Percentiles rank a stretch among this genome's conserved stretches.
Conservation (phyloP, 2,113 vertebrate genomes). For the Saguinus imperator region DNA sequence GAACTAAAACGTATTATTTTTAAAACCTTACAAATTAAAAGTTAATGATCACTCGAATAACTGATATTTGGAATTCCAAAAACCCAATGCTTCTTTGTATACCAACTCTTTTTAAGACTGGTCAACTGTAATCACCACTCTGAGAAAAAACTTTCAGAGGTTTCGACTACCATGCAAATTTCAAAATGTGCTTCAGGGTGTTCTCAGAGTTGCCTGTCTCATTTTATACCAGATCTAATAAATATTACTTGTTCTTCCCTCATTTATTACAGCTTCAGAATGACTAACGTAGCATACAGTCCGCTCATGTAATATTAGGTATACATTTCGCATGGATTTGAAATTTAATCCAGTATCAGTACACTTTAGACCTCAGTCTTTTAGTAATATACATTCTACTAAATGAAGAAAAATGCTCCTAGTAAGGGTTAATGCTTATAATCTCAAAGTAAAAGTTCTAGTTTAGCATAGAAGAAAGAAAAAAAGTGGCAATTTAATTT, state of each 20-base stretch:
- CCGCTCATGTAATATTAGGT: not conserved
- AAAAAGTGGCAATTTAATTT: not conserved
- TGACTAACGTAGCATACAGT: not conserved
- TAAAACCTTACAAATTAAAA: not conserved
- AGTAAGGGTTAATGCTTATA: not conserved
- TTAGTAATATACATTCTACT: not conserved
- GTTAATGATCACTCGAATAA: not conserved
- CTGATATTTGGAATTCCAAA: not conserved
- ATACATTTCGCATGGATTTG: not conserved
- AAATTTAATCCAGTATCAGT: not conserved
- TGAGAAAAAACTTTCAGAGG: not conserved
- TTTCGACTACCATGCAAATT: not conserved
- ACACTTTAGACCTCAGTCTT: not conserved
- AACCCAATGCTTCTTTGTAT: not conserved
- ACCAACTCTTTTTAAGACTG: not conserved
- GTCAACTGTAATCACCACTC: not conserved
- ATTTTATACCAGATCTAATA: not conserved
- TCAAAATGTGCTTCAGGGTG: not conserved
- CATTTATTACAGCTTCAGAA: not conserved
- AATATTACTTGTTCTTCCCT: not conserved
- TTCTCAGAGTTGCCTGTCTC: not conserved
- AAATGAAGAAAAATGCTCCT: slow-evolving; percentile 14
- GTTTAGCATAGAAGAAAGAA: not conserved
- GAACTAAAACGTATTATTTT: not conserved
- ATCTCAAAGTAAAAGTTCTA: slow-evolving; percentile 17